Evolutionary conservation across 2,113 vertebrate species (phyloP), one percentile per base, ranked within the genome.

Genomic region (Craseonycteris thonglongyai): DNA sequence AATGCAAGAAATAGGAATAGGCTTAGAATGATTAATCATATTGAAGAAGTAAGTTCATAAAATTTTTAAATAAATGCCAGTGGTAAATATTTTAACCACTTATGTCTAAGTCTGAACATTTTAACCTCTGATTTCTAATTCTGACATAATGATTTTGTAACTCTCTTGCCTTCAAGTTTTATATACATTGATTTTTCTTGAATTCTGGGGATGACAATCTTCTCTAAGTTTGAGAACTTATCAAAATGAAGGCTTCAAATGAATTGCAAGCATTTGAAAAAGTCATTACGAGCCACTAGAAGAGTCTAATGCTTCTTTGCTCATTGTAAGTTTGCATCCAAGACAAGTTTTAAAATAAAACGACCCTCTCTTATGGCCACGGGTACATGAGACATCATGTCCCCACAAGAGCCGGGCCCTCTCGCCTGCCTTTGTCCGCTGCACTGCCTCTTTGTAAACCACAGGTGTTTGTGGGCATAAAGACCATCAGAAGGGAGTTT

Each of bases 391-490:
- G 98, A 96, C 42, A 58, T 95, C 97, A 94, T 93, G 88, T 93
- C 12, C 89, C 95, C 96, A 98, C 97, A 98, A 97, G 88, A 88
- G 96, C 58, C 95, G 9, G 86, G 74, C 85, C 96, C 91, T 95
- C 93, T 96, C 59, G 61, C 89, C 47, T 69, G 72, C 96, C 88
- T 98, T 98, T 98, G 88, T 97, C 92, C 69, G 92, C 89, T 45
- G 92, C 38, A 95, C 80, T 3, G 94, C 95, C 81, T 88, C 97
- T 97, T 98, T 98, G 98, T 98, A 98, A 98, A 98, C 97, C 98
- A 98, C 99, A 99, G 99, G 99, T 99, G 99, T 99, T 99, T 97
- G 97, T 22, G 49, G 97, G 96, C 97, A 97, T 86, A 98, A 98
- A 97, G 97, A 94, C 98, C 97, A 98, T 98, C 79, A 90, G 97